Evolutionary conservation across 1,140 invertebrate species (phyloP).

Genomic region (Lineus longissimus): DNA sequence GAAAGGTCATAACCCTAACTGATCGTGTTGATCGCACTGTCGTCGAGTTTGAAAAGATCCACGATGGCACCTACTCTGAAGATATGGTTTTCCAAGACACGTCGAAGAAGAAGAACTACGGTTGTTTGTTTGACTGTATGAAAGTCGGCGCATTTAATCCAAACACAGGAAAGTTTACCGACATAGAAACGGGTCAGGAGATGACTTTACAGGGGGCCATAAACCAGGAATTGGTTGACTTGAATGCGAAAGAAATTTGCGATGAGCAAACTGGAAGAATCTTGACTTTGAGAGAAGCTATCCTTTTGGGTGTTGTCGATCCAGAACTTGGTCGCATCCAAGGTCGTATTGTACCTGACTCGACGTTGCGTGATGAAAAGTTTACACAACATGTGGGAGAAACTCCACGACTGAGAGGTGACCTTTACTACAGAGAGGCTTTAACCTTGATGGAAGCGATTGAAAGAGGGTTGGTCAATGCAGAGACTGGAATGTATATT

Average conservation of each 20-base stretch:
- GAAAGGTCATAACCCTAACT: slow-evolving; percentile 68
- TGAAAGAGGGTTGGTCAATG: slow-evolving; percentile 69
- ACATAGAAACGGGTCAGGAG: slow-evolving; percentile 18
- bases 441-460: slow-evolving; percentile 73
- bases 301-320: slow-evolving; percentile 5
- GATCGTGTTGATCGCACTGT: slow-evolving; percentile 80
- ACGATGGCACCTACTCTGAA: neutral
- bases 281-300: neutral
- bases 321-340: slow-evolving; percentile 5
- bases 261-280: slow-evolving; percentile 2
- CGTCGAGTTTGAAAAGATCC: slow-evolving; percentile 56
- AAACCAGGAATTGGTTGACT: slow-evolving; percentile 54
- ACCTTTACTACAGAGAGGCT: slow-evolving; percentile 45
- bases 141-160: slow-evolving; percentile 56
- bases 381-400: neutral
- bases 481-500: slow-evolving; percentile 67
- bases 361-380: neutral
- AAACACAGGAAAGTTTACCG: slow-evolving; percentile 67
- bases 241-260: slow-evolving; percentile 3
- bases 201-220: slow-evolving; percentile 70
- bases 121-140: neutral
- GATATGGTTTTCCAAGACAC: neutral
- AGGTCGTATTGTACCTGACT: neutral
- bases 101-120: neutral
- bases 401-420: neutral